phyloP scores from a whole-genome alignment of 2,797 vertebrate species.

The Eospalax fontanierii region DNA sequence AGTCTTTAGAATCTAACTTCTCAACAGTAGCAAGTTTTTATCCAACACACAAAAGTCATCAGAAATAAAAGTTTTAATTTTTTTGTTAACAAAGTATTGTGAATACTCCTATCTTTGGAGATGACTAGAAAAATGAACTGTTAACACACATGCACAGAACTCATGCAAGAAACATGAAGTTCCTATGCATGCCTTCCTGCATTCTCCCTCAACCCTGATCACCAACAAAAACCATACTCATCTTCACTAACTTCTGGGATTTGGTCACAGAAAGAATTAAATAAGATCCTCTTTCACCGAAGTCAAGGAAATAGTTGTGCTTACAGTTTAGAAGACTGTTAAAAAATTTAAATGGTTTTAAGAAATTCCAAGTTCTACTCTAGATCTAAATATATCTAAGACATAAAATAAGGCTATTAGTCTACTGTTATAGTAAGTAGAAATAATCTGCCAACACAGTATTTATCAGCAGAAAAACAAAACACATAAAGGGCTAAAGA shows the following conservation, averaged over 20 bases:
- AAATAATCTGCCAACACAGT: slow-evolving; percentile 43
- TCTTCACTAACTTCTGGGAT: neutral
- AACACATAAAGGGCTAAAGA: slow-evolving; percentile 33
- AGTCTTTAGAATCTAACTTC: slow-evolving; percentile 46
- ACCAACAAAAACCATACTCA: slow-evolving; percentile 24
- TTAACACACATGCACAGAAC: slow-evolving; percentile 58
- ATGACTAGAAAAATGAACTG: slow-evolving; percentile 25
- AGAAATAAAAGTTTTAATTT: neutral
- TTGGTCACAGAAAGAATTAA: slow-evolving; percentile 40
- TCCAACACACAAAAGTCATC: neutral
- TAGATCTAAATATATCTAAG: slow-evolving; percentile 49
- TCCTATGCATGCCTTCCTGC: neutral
- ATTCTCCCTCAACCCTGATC: neutral
- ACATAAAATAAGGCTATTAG: slow-evolving; percentile 51
- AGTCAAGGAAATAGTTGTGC: slow-evolving; percentile 63
- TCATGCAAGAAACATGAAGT: slow-evolving; percentile 30
- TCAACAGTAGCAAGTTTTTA: neutral
- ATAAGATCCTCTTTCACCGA: slow-evolving; percentile 5
- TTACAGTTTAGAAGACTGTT: slow-evolving; percentile 55
- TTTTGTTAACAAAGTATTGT: slow-evolving; percentile 8
- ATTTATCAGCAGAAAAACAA: neutral
- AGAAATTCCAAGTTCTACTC: slow-evolving; percentile 54
- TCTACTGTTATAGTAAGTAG: slow-evolving; percentile 22
- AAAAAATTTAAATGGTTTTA: slow-evolving; percentile 18
- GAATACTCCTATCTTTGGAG: slow-evolving; percentile 20